A percentile compares a stretch with the other conserved stretches of the same genome.
Conservation (phyloP, 2,888 invertebrate species). For the Archips crataeganus region DNA sequence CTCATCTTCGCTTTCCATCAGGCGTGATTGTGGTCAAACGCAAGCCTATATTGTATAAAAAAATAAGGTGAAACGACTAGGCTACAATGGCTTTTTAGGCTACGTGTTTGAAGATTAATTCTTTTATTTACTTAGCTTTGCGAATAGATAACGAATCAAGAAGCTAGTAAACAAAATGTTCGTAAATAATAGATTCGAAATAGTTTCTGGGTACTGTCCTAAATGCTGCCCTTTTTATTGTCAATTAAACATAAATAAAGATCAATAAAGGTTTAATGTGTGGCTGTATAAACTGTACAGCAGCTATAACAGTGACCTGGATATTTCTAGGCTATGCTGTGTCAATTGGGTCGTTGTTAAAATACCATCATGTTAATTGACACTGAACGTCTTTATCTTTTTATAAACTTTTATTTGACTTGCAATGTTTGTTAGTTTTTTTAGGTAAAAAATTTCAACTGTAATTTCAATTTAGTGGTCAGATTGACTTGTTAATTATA, state of each 20-base stretch:
- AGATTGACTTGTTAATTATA: background rate
- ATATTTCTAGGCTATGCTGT: slow-evolving; percentile 11
- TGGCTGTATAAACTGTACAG: slow-evolving; percentile 16
- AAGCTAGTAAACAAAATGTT: too few relatives aligned
- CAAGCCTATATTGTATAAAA: too few relatives aligned
- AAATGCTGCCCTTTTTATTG: background rate
- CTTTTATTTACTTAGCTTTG: too few relatives aligned
- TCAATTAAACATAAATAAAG: background rate
- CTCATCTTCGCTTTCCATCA: too few relatives aligned
- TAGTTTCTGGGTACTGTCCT: background rate
- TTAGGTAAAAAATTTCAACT: too few relatives aligned
- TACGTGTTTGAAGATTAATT: too few relatives aligned
- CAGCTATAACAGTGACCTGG: slow-evolving; percentile 29
- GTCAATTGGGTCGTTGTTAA: background rate
- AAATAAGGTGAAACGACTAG: too few relatives aligned
- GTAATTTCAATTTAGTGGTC: too few relatives aligned
- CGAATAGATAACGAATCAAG: too few relatives aligned
- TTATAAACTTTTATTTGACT: background rate
- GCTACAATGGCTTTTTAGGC: too few relatives aligned
- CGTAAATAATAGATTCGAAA: too few relatives aligned
- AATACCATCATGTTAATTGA: background rate
- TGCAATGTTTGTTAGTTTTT: background rate
- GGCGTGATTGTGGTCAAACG: too few relatives aligned
- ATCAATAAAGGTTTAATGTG: slow-evolving; percentile 3
- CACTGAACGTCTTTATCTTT: background rate